A percentile compares a stretch with the other conserved stretches of the same genome.
These are phyloP conservation scores for Synergus umbraculus DNA, from an alignment of 2,888 invertebrate species.

Conservation along the genomic window DNA sequence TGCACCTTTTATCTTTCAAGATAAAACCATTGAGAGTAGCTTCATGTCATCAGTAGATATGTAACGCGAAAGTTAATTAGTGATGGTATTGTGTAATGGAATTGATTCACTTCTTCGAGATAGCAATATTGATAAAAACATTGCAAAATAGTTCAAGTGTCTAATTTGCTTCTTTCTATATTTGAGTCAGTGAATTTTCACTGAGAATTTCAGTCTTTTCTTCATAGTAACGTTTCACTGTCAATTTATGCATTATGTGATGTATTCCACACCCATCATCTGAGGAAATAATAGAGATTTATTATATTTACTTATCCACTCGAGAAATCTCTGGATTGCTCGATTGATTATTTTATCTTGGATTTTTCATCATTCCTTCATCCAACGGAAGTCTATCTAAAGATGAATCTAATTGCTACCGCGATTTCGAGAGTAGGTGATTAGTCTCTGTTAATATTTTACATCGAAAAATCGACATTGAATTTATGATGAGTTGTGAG, in stretches of 20 bases:
- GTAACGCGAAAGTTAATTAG: neutral
- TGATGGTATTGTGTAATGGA: neutral
- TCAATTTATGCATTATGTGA: neutral
- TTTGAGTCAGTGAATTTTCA: too few relatives aligned
- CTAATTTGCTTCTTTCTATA: neutral
- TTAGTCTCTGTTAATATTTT: neutral
- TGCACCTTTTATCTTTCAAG: neutral
- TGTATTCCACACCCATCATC: neutral
- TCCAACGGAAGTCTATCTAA: constrained; percentile 33
- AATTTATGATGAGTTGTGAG: neutral
- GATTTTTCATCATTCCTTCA: constrained; percentile 20
- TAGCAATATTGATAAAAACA: neutral
- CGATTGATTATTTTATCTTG: constrained; percentile 39
- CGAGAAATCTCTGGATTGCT: neutral
- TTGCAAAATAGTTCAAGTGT: neutral
- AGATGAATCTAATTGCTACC: constrained; percentile 16
- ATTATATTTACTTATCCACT: constrained; percentile 13
- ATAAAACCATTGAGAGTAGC: neutral
- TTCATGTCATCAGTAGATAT: neutral
- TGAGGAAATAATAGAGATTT: constrained; percentile 14
- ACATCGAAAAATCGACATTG: constrained; percentile 3
- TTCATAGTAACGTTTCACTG: too few relatives aligned
- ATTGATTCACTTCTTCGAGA: neutral
- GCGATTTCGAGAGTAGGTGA: neutral
- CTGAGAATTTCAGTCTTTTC: too few relatives aligned